Evolutionary conservation across 1,140 invertebrate genomes (phyloP).

Genomic region (Trichoplusia ni): DNA sequence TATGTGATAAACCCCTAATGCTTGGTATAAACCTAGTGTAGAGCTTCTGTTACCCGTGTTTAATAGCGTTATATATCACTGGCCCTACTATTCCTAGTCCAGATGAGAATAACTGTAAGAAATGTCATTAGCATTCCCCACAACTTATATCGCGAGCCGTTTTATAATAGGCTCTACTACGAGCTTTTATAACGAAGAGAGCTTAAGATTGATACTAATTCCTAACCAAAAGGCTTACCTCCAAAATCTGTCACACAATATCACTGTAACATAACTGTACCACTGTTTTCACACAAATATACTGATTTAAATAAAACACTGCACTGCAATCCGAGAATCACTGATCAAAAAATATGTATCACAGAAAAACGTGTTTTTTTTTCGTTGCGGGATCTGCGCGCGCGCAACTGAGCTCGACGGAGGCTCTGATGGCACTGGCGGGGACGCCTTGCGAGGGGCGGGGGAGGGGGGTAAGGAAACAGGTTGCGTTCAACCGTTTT

Average conservation of each 20-base stretch:
- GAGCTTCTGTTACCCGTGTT: background rate
- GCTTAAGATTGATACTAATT: background rate
- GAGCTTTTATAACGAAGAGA: background rate
- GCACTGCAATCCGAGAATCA: slow-evolving; percentile 72
- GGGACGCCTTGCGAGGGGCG: slow-evolving; percentile 29
- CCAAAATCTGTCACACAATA: slow-evolving; percentile 53
- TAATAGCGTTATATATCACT: too few species aligned
- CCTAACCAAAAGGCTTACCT: slow-evolving; percentile 46
- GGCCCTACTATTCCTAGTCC: background rate
- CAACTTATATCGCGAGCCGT: slow-evolving; percentile 14
- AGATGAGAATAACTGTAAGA: slow-evolving; percentile 1
- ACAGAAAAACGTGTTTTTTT: slow-evolving; percentile 28
- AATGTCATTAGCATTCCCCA: slow-evolving; percentile 23
- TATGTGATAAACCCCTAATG: background rate
- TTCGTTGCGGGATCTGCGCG: slow-evolving; percentile 16
- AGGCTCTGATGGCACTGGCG: slow-evolving; percentile 62
- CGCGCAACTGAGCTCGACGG: slow-evolving; percentile 40
- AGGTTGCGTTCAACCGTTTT: slow-evolving; percentile 73
- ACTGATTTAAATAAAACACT: slow-evolving; percentile 47
- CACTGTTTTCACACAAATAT: slow-evolving; percentile 20
- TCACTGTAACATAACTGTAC: slow-evolving; percentile 16
- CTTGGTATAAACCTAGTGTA: background rate
- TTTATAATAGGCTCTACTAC: slow-evolving; percentile 7
- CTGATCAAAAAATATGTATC: slow-evolving; percentile 35
- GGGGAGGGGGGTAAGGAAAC: slow-evolving; percentile 53